Base-by-base conservation (phyloP, 1,140 invertebrate species). In the Aporrectodea caliginosa region DNA sequence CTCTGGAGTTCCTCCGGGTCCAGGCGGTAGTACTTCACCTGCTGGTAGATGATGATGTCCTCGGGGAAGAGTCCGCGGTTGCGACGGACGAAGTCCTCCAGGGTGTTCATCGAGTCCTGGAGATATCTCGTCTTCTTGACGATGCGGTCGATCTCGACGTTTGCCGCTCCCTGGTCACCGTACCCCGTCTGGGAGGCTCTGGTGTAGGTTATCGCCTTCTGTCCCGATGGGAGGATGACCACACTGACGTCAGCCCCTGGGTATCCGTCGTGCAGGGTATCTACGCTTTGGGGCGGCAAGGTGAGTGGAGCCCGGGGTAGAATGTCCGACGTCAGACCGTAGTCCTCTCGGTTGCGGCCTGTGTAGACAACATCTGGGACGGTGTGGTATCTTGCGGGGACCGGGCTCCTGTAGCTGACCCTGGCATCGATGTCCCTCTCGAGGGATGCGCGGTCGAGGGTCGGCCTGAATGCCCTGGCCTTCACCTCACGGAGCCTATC, bases 11-110 rank as follows among this genome's bases (percentile, higher is more conserved):
- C 32, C 22, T 70, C 70, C 6, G 30, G 30, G 68, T 78, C 70
- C 68, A 78, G 70, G n/a, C 35, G 77, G 77, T 70, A 78, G 77
- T 71, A 78, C 69, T 31, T 71, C 29, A 78, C 14, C 16, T 34
- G 33, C 32, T 78, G 77, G 69, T 71, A 6, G 77, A 78, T 72
- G 69, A 16, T n/a, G n/a, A 69, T 78, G 27, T 78, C 69, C 32
- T 78, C 77, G 0, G 77, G 77, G 27, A 78, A 78, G 32, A 32
- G 35, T n/a, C 34, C 29, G 68, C 77, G 58, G 35, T 78, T 31
- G 16, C 29, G 1, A 2, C 69, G 58, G 16, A 78, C 77, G 31
- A 71, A 78, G n/a, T 78, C 68, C 77, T 78, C 77, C 22, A 78
- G 69, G 29, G 32, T 33, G 22, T 69, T 31, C 33, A 78, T 78